These are phyloP conservation scores for Drosophila monieri DNA, from an alignment of 2,888 invertebrate species.

Conservation along the genomic window DNA sequence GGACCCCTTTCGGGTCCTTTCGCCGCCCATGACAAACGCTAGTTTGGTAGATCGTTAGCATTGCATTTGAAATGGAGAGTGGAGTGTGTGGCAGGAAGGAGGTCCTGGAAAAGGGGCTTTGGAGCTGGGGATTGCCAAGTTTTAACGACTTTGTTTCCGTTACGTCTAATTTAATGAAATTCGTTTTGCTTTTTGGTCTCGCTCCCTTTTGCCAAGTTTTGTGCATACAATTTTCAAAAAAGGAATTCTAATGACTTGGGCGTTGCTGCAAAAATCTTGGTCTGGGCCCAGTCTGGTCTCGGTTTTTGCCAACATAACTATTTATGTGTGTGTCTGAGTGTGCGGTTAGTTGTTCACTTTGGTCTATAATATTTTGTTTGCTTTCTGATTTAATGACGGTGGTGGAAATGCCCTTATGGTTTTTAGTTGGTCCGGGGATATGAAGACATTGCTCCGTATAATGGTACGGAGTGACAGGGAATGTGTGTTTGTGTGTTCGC, in stretches of 20 bases:
- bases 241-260: conserved; percentile 78
- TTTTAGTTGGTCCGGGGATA: conserved; percentile 30
- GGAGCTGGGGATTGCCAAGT: conserved; percentile 62
- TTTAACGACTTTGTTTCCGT: conserved; percentile 79
- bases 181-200: conserved; percentile 68
- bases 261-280: conserved; percentile 50
- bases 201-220: conserved; percentile 53
- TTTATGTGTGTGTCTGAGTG: conserved; percentile 15
- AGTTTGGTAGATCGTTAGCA: conserved; percentile 65
- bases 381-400: conserved; percentile 70
- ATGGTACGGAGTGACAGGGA: conserved; percentile 40
- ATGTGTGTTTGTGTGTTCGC: conserved; percentile 10
- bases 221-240: conserved; percentile 69
- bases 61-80: conserved; percentile 31
- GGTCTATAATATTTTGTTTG: conserved; percentile 58
- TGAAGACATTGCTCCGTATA: conserved; percentile 59
- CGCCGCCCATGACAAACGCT: conserved; percentile 30
- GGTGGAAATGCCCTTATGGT: conserved; percentile 23
- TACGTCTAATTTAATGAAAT: conserved; percentile 79
- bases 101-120: conserved; percentile 5
- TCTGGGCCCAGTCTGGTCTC: conserved; percentile 36
- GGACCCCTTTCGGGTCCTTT: conserved; percentile 6
- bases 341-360: conserved; percentile 38
- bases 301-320: conserved; percentile 16
- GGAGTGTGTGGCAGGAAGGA: conserved; percentile 4